Percentiles rank a stretch among this genome's conserved stretches.
phyloP scores from a whole-genome alignment of 2,113 vertebrate genomes.

The Callionymus lyra region DNA sequence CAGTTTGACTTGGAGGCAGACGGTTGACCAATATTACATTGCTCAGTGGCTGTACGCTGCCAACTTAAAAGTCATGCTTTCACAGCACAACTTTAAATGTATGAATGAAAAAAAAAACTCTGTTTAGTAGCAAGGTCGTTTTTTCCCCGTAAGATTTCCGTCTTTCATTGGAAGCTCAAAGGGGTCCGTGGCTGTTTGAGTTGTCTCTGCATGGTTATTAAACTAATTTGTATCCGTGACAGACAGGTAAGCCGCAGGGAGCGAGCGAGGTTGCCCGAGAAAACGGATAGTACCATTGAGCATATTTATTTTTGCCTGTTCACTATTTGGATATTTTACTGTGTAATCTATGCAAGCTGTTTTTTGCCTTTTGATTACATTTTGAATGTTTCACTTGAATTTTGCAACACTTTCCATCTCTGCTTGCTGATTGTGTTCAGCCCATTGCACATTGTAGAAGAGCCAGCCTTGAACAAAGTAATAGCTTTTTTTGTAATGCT shows the following conservation, averaged over 20 bases:
- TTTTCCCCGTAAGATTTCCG: constrained; percentile 24
- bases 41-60: constrained; percentile 21
- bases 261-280: not conserved
- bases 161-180: constrained; percentile 31
- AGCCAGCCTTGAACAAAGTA: too few species aligned
- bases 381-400: too few species aligned
- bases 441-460: too few species aligned
- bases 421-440: too few species aligned
- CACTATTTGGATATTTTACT: constrained; percentile 29
- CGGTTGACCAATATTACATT: constrained; percentile 11
- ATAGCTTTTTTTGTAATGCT: too few species aligned
- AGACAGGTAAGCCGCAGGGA: constrained; percentile 25
- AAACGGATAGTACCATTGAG: too few species aligned
- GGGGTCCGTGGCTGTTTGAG: constrained; percentile 22
- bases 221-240: constrained; percentile 23
- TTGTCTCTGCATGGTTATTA: constrained; percentile 23
- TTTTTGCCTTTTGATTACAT: too few species aligned
- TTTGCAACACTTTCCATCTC: too few species aligned
- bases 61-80: constrained; percentile 38
- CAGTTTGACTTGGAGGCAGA: constrained; percentile 27
- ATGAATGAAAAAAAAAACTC: constrained; percentile 2
- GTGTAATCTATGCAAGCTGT: constrained; percentile 22
- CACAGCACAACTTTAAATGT: constrained; percentile 14
- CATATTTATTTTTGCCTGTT: too few species aligned
- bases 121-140: constrained; percentile 18